Evolutionary conservation across 1,140 invertebrate species (phyloP).

Genomic region (Drosophila arizonae): DNA sequence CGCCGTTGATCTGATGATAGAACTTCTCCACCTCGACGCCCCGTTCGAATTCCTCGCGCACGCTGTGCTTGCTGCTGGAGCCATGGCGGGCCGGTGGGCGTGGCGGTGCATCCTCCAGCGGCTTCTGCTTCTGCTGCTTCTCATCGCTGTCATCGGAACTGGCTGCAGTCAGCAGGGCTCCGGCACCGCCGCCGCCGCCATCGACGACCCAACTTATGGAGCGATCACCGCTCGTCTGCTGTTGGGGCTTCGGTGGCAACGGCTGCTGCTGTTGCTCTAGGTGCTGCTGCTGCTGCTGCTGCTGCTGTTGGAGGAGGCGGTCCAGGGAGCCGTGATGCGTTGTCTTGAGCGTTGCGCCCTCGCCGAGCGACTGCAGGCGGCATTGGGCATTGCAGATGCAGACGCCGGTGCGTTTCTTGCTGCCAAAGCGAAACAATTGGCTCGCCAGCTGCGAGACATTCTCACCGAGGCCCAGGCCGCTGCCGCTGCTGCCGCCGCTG

Average conservation of each 20-base stretch:
- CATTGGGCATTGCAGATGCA: slow-evolving; percentile 82
- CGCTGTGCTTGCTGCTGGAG: slow-evolving; percentile 53
- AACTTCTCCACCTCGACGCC: slow-evolving; percentile 82
- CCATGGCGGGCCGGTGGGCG: slow-evolving; percentile 56
- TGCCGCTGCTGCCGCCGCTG: slow-evolving; percentile 83
- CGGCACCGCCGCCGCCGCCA: slow-evolving; percentile 57
- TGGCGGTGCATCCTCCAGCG: slow-evolving; percentile 49
- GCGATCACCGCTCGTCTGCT: slow-evolving; percentile 53
- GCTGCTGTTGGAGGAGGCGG: slow-evolving; percentile 69
- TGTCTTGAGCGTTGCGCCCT: slow-evolving; percentile 59
- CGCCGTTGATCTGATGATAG: slow-evolving; percentile 82
- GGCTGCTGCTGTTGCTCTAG: slow-evolving; percentile 19
- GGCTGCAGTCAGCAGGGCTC: slow-evolving; percentile 54
- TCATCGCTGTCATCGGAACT: slow-evolving; percentile 72
- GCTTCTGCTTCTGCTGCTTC: slow-evolving; percentile 56
- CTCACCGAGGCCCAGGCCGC: slow-evolving; percentile 74
- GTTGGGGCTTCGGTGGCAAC: not conserved
- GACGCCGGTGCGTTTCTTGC: slow-evolving; percentile 73
- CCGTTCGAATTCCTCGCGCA: slow-evolving; percentile 76
- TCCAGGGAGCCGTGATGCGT: slow-evolving; percentile 79
- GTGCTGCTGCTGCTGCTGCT: slow-evolving; percentile 38
- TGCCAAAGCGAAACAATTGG: slow-evolving; percentile 80
- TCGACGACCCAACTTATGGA: slow-evolving; percentile 78
- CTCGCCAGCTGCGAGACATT: slow-evolving; percentile 80
- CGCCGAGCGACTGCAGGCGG: slow-evolving; percentile 68